These are phyloP conservation scores for Caenorhabditis afra DNA, from an alignment of 2,888 invertebrate genomes.

Conservation along the genomic window DNA sequence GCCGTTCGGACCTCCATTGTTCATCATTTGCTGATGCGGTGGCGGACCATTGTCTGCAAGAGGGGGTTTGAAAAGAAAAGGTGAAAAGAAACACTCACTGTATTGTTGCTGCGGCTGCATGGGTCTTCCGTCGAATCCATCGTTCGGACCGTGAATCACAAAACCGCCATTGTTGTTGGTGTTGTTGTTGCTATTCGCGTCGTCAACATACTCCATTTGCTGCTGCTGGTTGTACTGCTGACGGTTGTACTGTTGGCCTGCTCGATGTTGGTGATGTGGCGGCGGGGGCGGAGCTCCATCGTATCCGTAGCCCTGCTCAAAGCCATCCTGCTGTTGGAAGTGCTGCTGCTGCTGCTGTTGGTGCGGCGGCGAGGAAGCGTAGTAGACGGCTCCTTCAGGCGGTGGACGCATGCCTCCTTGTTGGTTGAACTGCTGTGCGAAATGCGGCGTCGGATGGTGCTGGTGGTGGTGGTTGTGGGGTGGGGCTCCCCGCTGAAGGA, in stretches of 20 bases:
- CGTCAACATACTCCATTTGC: slow-evolving; percentile 24
- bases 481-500: neutral
- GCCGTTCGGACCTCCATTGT: neutral
- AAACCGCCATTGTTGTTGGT: slow-evolving; percentile 23
- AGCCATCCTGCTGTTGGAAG: slow-evolving; percentile 12
- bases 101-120: slow-evolving; percentile 12
- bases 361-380: slow-evolving; percentile 9
- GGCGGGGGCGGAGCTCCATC: neutral
- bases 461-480: slow-evolving; percentile 20
- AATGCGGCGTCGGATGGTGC: slow-evolving; percentile 9
- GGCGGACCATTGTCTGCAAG: neutral
- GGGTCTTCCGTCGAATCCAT: slow-evolving; percentile 43
- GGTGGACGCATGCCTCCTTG: slow-evolving; percentile 22
- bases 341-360: slow-evolving; percentile 14
- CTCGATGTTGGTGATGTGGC: slow-evolving; percentile 12
- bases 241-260: neutral
- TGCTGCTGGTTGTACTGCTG: too few species aligned
- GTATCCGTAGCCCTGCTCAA: slow-evolving; percentile 3
- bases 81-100: slow-evolving; percentile 5
- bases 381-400: slow-evolving; percentile 16
- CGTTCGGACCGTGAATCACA: slow-evolving; percentile 46
- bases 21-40: neutral
- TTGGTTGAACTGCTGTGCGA: neutral
- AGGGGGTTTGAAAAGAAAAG: too few species aligned
- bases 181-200: neutral